These are phyloP conservation scores for Danionella cerebrum DNA, from an alignment of 2,113 vertebrate genomes.

Conservation along the genomic window DNA sequence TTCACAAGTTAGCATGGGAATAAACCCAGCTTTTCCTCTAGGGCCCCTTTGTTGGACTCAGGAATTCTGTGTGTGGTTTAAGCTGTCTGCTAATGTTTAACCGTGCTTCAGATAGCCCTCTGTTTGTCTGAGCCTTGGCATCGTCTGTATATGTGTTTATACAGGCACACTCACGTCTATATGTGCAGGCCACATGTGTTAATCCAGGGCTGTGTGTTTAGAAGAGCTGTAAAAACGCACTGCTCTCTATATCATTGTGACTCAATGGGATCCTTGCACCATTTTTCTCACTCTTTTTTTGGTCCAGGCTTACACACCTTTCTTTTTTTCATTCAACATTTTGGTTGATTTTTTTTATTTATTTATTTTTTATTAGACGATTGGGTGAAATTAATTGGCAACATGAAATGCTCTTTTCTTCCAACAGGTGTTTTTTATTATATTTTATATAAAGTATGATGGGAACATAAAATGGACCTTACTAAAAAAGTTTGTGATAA, in stretches of 20 bases:
- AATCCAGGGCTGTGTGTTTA: background rate
- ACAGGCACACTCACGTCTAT: constrained; percentile 12
- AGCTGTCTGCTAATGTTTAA: constrained; percentile 4
- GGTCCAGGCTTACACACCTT: background rate
- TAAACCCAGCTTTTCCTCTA: background rate
- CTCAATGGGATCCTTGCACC: background rate
- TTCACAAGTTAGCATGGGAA: background rate
- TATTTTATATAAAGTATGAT: too few relatives aligned
- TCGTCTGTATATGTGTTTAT: constrained; percentile 33
- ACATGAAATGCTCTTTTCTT: too few relatives aligned
- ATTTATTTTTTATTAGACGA: background rate
- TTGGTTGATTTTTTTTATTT: background rate
- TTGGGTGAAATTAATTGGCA: too few relatives aligned
- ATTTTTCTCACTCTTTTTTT: background rate
- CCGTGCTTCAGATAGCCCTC: background rate
- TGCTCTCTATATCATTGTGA: background rate
- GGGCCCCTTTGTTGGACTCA: background rate
- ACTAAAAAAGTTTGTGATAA: too few relatives aligned
- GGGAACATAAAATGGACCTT: too few relatives aligned
- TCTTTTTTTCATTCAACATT: background rate
- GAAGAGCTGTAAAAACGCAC: background rate
- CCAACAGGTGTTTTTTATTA: too few relatives aligned
- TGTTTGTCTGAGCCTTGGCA: constrained; percentile 28
- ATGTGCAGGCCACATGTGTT: background rate
- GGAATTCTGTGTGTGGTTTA: background rate